phyloP scores from a whole-genome alignment of 2,797 vertebrate species.

The Arremon aurantiirostris region DNA sequence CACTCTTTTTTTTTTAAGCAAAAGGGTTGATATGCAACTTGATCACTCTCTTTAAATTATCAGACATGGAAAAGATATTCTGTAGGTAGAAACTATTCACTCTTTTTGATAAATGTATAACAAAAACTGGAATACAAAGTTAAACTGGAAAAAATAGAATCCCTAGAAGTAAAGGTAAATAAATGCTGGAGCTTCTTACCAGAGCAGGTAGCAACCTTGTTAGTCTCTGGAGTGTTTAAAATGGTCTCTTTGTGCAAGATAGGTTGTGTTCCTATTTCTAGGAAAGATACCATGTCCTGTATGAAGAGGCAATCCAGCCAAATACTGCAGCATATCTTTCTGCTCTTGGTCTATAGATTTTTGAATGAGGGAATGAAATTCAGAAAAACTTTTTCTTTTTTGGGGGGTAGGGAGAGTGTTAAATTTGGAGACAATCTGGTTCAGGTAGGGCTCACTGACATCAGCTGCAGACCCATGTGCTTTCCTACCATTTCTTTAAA shows the following conservation, averaged over 20 bases:
- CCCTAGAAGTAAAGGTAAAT: background rate
- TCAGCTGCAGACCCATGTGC: background rate
- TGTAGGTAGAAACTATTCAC: background rate
- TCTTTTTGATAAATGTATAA: background rate
- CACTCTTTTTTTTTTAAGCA: background rate
- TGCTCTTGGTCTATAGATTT: background rate
- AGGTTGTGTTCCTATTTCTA: background rate
- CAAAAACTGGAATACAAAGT: background rate
- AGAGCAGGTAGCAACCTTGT: background rate
- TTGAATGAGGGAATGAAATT: background rate
- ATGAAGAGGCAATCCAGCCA: background rate
- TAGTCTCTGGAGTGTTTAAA: background rate
- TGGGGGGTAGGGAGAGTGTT: fast-evolving
- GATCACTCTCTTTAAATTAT: background rate
- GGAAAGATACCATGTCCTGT: background rate
- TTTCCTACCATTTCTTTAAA: background rate
- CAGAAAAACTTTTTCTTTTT: background rate
- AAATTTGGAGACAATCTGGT: background rate
- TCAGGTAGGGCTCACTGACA: background rate
- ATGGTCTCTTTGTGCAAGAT: background rate
- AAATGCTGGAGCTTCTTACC: background rate
- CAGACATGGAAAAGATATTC: background rate
- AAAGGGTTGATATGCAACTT: background rate
- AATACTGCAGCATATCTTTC: background rate
- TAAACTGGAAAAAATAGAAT: background rate